These are phyloP conservation scores for Psilanteris sp. DNA, from an alignment of 1,140 invertebrate species.

Conservation along the genomic window DNA sequence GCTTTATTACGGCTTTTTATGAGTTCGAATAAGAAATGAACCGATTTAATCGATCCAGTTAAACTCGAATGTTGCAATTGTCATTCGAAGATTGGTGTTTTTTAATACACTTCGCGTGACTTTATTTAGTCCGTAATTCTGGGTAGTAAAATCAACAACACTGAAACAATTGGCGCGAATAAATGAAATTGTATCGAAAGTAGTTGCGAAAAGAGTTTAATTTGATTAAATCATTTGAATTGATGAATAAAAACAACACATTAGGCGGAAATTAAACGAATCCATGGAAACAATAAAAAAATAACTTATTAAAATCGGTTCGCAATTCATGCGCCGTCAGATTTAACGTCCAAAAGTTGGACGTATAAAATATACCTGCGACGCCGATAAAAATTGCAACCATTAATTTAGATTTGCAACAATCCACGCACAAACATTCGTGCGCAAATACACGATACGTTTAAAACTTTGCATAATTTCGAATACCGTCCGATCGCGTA, in stretches of 20 bases:
- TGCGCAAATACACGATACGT: too few relatives aligned
- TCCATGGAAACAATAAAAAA: too few relatives aligned
- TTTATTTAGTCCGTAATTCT: slow-evolving; percentile 27
- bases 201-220: background rate
- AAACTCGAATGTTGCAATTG: slow-evolving; percentile 12
- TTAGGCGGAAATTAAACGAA: background rate
- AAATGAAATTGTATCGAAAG: slow-evolving; percentile 9
- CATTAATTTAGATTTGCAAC: too few relatives aligned
- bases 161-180: slow-evolving; percentile 16
- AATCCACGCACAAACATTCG: too few relatives aligned
- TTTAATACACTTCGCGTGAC: slow-evolving; percentile 23
- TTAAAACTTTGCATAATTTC: too few relatives aligned
- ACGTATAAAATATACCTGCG: too few relatives aligned
- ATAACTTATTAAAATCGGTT: too few relatives aligned
- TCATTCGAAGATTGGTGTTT: slow-evolving; percentile 5
- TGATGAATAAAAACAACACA: background rate
- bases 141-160: slow-evolving; percentile 9
- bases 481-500: too few relatives aligned
- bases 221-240: slow-evolving; percentile 2
- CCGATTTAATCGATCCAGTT: slow-evolving; percentile 26
- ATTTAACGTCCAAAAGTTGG: too few relatives aligned
- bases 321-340: too few relatives aligned
- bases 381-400: too few relatives aligned
- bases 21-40: slow-evolving; percentile 27
- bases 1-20: slow-evolving; percentile 25